Evolutionary conservation across 2,113 vertebrate species (phyloP), one percentile per base, ranked within the genome.

Genomic region (Ochotona curzoniae): DNA sequence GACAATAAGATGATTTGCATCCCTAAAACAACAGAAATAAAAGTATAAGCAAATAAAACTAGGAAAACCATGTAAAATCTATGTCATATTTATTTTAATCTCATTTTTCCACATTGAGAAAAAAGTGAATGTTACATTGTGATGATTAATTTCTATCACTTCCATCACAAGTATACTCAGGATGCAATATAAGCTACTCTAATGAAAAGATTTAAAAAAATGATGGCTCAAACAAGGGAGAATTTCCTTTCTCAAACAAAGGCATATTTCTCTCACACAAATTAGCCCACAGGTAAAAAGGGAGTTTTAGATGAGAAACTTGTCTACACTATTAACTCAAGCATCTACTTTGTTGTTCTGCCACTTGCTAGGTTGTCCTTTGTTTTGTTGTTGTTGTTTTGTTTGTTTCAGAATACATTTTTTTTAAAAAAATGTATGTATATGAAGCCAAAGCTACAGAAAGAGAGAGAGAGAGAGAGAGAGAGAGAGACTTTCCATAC

Each of bases 31-130:
- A 12, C 25, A 73, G 57, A 89, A 80, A 49, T 51, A 73, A 84
- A 74, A 83, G 38, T 88, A 30, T n/a, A 61, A 80, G 32, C 38
- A 92, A 89, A 67, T 80, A 57, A 89, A 79, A 51, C 86, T 81
- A 86, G 61, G n/a, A 76, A 88, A 83, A 20, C 35, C 25, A 38
- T 69, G 23, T 35, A 88, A 11, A 83, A 51, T 32, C 61, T 83
- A 61, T 35, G 69, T 69, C 35, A 67, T 76, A 60, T 76, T 69
- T 38, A 75, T 89, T 92, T 92, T 89, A 73, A 67, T 14, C 1
- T 73, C 20, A 85, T 73, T 92, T 60, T 80, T 67, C 35, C 78
- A 83, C 18, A 15, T 79, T 47, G 80, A n/a, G 51, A 92, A 88
- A 88, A 78, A 88, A 30, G 9, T 76, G 13, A 64, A 38, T 14